Conservation (phyloP, 2,797 vertebrate genomes). For the Hozukius guyotensis region DNA sequence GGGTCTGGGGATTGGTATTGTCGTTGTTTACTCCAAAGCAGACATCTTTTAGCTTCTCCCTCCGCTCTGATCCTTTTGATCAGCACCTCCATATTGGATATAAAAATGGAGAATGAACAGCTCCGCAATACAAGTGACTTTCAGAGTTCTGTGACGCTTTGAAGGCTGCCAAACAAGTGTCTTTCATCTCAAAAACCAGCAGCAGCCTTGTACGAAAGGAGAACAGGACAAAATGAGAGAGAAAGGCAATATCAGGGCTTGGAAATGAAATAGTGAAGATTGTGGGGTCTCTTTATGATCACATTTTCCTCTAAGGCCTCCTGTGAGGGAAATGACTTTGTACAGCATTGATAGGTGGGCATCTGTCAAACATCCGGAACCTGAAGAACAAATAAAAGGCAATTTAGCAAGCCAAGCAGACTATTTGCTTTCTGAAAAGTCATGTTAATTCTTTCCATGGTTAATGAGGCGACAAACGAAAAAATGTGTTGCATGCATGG, state of each 20-base stretch:
- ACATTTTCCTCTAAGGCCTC: conserved; percentile 43
- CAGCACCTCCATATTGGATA: conserved; percentile 74
- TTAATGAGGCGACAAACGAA: conserved; percentile 51
- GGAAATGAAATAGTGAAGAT: conserved; percentile 70
- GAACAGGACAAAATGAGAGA: conserved; percentile 59
- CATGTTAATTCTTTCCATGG: conserved; percentile 20
- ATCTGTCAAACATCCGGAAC: conserved; percentile 47
- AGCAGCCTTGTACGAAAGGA: conserved; percentile 70
- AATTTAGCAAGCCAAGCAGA: conserved; percentile 46
- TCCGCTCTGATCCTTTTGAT: conserved; percentile 73
- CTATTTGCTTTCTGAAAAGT: conserved; percentile 10
- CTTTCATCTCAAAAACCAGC: conserved; percentile 82
- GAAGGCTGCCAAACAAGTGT: conserved; percentile 84
- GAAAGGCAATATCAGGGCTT: conserved; percentile 54
- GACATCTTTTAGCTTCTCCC: conserved; percentile 69
- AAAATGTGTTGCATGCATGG: conserved; percentile 7
- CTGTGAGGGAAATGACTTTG: conserved; percentile 62
- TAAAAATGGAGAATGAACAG: conserved; percentile 73
- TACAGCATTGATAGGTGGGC: conserved; percentile 33
- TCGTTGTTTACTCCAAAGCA: conserved; percentile 71
- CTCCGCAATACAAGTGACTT: conserved; percentile 76
- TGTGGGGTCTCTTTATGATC: conserved; percentile 64
- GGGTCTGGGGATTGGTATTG: conserved; percentile 52
- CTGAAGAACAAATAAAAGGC: conserved; percentile 2
- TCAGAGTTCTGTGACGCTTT: conserved; percentile 79